Evolutionary conservation across 2,113 vertebrate genomes (phyloP).

Genomic region (Trachemys scripta): DNA sequence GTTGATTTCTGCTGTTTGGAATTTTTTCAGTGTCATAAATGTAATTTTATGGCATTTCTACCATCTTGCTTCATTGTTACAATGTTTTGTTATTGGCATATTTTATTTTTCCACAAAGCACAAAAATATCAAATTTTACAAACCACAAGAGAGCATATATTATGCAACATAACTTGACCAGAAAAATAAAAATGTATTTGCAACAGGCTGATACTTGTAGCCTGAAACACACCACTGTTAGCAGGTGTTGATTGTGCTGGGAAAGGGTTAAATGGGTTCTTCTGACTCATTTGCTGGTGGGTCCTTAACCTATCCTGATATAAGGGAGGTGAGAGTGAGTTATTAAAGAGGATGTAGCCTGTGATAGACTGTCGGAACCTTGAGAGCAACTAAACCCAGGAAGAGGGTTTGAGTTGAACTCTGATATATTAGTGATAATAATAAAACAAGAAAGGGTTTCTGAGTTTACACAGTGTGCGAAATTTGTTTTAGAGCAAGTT

Average conservation of each 20-base stretch:
- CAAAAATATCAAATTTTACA: neutral
- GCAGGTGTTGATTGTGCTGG: accelerated
- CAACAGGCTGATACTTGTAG: neutral
- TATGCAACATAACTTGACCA: neutral
- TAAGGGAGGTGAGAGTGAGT: neutral
- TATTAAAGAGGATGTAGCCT: neutral
- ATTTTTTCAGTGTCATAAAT: neutral
- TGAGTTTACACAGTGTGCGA: neutral
- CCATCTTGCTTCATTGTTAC: neutral
- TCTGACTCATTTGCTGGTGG: neutral
- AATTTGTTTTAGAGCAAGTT: neutral
- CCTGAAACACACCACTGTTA: neutral
- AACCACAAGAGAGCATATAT: neutral
- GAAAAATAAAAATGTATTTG: neutral
- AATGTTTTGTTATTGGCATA: neutral
- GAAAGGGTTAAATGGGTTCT: neutral
- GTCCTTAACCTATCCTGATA: neutral
- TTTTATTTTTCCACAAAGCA: neutral
- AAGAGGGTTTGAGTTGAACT: neutral
- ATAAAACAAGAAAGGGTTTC: neutral
- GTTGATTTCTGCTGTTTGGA: neutral
- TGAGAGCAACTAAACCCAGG: neutral
- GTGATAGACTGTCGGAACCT: neutral
- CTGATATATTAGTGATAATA: neutral
- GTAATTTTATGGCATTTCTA: neutral